Conservation (phyloP, 1,140 invertebrate genomes). For the Calliopsis andreniformis region DNA sequence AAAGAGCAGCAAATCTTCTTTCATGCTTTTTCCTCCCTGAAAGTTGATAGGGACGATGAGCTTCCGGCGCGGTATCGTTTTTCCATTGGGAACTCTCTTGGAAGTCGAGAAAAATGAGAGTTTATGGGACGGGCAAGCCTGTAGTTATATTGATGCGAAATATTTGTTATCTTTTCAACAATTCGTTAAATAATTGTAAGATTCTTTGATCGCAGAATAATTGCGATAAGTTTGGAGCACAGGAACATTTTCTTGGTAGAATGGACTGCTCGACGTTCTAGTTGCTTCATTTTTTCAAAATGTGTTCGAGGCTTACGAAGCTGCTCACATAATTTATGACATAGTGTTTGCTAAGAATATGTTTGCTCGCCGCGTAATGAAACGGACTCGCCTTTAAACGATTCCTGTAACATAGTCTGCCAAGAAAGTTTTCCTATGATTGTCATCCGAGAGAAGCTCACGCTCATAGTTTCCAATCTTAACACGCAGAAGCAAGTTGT, state of each 20-base stretch:
- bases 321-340: background rate
- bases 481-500: slow-evolving; percentile 74
- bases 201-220: too few relatives aligned
- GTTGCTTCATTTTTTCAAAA: background rate
- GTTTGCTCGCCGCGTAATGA: background rate
- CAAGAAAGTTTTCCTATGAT: slow-evolving; percentile 45
- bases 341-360: background rate
- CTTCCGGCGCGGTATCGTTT: background rate
- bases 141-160: background rate
- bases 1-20: background rate
- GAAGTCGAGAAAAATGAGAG: too few relatives aligned
- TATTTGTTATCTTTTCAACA: too few relatives aligned
- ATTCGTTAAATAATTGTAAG: too few relatives aligned
- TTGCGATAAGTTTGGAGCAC: too few relatives aligned
- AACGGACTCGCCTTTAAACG: slow-evolving; percentile 23
- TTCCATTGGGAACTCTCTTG: background rate
- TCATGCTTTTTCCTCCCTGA: background rate
- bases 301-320: background rate
- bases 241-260: slow-evolving; percentile 2
- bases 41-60: background rate
- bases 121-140: background rate
- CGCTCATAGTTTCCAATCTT: slow-evolving; percentile 34
- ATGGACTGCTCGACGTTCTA: background rate
- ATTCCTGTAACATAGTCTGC: slow-evolving; percentile 21
- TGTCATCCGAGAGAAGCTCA: slow-evolving; percentile 9